Evolutionary conservation across 2,888 invertebrate genomes (phyloP).

Genomic region (Heliconius cydno): DNA sequence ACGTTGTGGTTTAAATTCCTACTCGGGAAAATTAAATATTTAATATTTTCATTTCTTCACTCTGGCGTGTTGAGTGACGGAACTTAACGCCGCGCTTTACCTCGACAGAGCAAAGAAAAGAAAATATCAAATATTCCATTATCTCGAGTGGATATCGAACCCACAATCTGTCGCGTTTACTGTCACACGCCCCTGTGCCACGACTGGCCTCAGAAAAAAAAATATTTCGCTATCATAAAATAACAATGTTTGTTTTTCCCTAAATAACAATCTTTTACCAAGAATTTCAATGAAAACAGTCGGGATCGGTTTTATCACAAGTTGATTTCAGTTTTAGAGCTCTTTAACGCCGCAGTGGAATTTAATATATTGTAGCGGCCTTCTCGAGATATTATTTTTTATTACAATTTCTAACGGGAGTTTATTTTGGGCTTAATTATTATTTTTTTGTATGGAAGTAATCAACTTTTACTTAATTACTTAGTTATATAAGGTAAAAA

Average conservation of each 20-base stretch:
- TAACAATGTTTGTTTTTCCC: slow-evolving; percentile 13
- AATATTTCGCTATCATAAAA: not conserved
- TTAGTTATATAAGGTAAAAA: not conserved
- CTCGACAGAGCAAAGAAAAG: no score
- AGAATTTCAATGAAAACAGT: not conserved
- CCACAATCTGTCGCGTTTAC: no score
- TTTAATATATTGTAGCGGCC: slow-evolving; percentile 22
- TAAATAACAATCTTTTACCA: slow-evolving; percentile 12
- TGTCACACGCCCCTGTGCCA: no score
- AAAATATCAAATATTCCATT: no score
- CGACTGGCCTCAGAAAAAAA: not conserved
- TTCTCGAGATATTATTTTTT: slow-evolving; percentile 25
- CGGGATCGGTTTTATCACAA: slow-evolving; percentile 62
- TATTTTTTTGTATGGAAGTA: not conserved
- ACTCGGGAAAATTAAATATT: no score
- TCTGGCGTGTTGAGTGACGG: no score
- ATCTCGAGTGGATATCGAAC: no score
- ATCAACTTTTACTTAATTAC: not conserved
- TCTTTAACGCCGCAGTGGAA: slow-evolving; percentile 63
- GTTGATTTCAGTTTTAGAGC: slow-evolving; percentile 73
- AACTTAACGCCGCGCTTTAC: no score
- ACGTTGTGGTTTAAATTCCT: no score
- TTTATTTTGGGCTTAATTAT: not conserved
- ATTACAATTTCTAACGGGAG: slow-evolving; percentile 8
- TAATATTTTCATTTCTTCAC: no score